Percentiles rank a stretch among this genome's conserved stretches.
Evolutionary conservation across 2,888 invertebrate species (phyloP).

Genomic region (Sepioteuthis lessoniana): DNA sequence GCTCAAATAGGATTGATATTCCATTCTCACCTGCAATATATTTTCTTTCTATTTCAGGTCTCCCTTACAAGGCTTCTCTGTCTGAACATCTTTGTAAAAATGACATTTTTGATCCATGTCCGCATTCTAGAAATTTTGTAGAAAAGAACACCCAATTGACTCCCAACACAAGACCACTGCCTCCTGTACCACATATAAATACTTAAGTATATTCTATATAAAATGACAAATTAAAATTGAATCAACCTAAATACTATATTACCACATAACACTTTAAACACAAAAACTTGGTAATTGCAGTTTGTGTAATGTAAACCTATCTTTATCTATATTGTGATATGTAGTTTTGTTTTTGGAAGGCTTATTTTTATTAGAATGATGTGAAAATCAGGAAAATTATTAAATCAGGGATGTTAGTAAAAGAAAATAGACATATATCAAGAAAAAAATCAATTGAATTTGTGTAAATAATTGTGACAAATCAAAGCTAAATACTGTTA

Average conservation of each 20-base stretch:
- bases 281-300: not conserved
- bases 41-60: not conserved
- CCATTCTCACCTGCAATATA: not conserved
- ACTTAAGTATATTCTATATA: constrained; percentile 33
- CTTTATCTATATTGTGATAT: not conserved
- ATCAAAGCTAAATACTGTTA: no score
- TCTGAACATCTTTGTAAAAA: not conserved
- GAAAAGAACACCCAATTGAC: not conserved
- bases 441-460: no score
- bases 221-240: not conserved
- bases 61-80: not conserved
- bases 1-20: not conserved
- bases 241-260: not conserved
- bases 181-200: not conserved
- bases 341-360: not conserved
- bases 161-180: not conserved
- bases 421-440: not conserved
- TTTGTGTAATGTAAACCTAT: not conserved
- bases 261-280: not conserved
- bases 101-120: not conserved
- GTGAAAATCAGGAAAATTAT: not conserved
- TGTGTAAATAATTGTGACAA: no score
- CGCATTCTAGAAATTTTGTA: not conserved
- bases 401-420: not conserved
- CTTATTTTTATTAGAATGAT: not conserved